A percentile compares a stretch with the other conserved stretches of the same genome.
These are phyloP conservation scores for Nezara viridula DNA, from an alignment of 2,888 invertebrate species.

Conservation along the genomic window DNA sequence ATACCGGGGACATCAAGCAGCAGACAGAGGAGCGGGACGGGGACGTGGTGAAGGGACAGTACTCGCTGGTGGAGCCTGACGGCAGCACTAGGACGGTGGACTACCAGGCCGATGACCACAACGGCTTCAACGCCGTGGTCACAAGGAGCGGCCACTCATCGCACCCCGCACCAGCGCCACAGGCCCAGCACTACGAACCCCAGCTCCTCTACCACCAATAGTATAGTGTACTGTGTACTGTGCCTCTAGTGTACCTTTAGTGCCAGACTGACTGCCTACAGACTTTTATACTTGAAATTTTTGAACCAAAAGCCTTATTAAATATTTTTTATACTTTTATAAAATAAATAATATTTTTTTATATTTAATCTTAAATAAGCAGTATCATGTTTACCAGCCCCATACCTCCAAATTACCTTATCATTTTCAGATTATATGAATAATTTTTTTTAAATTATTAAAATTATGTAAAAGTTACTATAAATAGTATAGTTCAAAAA, in stretches of 20 bases:
- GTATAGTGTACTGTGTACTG: neutral
- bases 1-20: slow-evolving; percentile 80
- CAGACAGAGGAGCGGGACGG: slow-evolving; percentile 82
- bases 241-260: slow-evolving; percentile 43
- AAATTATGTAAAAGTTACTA: no score
- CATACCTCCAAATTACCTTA: neutral
- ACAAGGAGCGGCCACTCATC: slow-evolving; percentile 63
- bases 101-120: slow-evolving; percentile 80
- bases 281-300: slow-evolving; percentile 11
- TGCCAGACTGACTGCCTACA: slow-evolving; percentile 25
- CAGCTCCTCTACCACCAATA: slow-evolving; percentile 27
- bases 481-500: no score
- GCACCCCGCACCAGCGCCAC: slow-evolving; percentile 58
- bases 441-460: no score
- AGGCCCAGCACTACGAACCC: neutral
- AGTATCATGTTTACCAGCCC: neutral
- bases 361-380: neutral
- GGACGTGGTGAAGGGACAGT: slow-evolving; percentile 78
- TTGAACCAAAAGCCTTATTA: slow-evolving; percentile 2
- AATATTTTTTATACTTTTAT: slow-evolving; percentile 26
- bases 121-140: slow-evolving; percentile 80
- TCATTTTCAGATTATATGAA: no score
- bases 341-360: slow-evolving; percentile 42
- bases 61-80: slow-evolving; percentile 79
- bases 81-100: slow-evolving; percentile 80